phyloP scores from a whole-genome alignment of 2,888 invertebrate species.

The Acrocyrtus sp. region DNA sequence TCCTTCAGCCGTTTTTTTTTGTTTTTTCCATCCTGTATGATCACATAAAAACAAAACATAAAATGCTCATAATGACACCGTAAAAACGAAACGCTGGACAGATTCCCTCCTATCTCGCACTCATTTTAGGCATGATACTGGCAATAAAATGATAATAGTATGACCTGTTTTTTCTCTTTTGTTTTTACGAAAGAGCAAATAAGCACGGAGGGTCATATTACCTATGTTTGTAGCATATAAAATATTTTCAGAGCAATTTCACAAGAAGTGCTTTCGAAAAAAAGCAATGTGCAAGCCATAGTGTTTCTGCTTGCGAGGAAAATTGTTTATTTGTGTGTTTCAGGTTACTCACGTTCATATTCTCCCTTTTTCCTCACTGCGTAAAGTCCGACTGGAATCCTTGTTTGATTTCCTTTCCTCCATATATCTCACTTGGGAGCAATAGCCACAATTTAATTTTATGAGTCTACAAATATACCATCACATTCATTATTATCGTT shows the following conservation, averaged over 20 bases:
- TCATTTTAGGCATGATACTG: not conserved
- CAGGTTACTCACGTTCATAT: not conserved
- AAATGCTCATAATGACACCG: not conserved
- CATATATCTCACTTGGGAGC: slow-evolving; percentile 47
- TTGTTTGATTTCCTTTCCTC: slow-evolving; percentile 20
- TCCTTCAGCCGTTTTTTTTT: too few species aligned
- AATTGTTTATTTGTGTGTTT: not conserved
- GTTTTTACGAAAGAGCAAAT: not conserved
- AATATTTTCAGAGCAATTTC: too few species aligned
- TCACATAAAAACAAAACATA: not conserved
- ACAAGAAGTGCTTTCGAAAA: too few species aligned
- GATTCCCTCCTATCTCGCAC: not conserved
- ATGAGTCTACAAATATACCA: slow-evolving; percentile 49
- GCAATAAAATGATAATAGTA: not conserved
- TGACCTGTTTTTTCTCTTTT: not conserved
- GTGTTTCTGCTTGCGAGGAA: too few species aligned
- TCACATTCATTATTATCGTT: slow-evolving; percentile 40
- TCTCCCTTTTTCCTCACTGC: slow-evolving; percentile 42
- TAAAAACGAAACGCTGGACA: not conserved
- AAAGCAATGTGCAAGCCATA: too few species aligned
- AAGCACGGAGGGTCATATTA: too few species aligned
- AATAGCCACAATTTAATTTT: slow-evolving; percentile 62
- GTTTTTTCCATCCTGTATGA: not conserved
- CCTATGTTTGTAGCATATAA: too few species aligned
- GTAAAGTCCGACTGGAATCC: slow-evolving; percentile 48